Base-by-base conservation (phyloP, 2,797 vertebrate genomes). In the Carduelis carduelis region DNA sequence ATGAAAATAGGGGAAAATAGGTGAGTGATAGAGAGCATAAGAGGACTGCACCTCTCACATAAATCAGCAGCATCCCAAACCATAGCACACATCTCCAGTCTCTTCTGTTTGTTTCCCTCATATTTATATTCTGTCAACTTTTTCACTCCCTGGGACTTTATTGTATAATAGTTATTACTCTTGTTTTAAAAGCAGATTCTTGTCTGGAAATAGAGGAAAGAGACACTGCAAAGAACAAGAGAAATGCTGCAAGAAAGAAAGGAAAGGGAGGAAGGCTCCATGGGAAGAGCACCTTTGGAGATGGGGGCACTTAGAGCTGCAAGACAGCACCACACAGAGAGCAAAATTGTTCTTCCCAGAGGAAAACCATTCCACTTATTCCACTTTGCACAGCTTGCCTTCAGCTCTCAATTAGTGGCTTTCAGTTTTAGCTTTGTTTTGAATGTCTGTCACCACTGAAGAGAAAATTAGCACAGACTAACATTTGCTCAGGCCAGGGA, bases 401-500 rank as follows among this genome's bases (percentile, higher is more conserved):
- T 85, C 95, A 61, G 49, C 60, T 55, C 84, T 92, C 90, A 93
- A 83, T 91, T 80, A 95, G 81, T n/a, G 32, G 53, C 82, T 94
- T 87, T 89, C 84, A 81, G 53, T 64, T 77, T 61, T 17, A 56
- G 72, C 59, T 93, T 95, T 89, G 57, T 50, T 96, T 92, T 89
- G 72, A 90, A 83, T 50, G 76, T 44, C 61, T 96, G 75, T 91
- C 95, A 91, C 22, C 49, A 44, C 0, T 55, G 75, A 91, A 57
- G 68, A 85, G 75, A 92, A 92, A 91, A 91, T 80, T 53, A 68
- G 56, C 43, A 22, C 55, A 65, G 75, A 18, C 28, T 32, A 37
- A 80, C 69, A 23, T 71, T 88, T 89, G 82, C 74, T 85, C 61
- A 43, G 75, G 71, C 71, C 71, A 65, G 71, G 26, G 75, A 71